Evolutionary conservation across 2,888 invertebrate species (phyloP).

Genomic region (Tubulanus polymorphus): DNA sequence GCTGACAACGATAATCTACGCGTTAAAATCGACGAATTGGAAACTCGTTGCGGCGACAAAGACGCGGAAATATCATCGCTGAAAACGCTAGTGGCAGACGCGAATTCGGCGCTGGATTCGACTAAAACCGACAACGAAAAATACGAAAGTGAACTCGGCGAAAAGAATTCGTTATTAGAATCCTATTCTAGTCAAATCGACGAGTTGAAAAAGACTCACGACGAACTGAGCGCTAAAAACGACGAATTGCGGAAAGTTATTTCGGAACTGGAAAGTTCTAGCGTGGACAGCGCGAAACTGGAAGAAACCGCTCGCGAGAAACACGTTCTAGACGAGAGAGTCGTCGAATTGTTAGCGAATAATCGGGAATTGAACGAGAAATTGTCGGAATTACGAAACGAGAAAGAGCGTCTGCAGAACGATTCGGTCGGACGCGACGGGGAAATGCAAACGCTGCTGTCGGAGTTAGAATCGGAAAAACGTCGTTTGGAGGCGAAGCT

Average conservation of each 20-base stretch:
- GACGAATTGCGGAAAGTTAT: not conserved
- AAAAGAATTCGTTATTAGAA: not conserved
- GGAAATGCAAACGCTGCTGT: too few relatives aligned
- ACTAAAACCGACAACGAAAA: slow-evolving; percentile 2
- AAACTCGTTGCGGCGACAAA: not conserved
- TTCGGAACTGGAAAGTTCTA: not conserved
- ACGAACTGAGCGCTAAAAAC: not conserved
- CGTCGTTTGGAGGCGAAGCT: not conserved
- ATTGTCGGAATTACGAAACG: not conserved
- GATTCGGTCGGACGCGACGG: slow-evolving; percentile 8
- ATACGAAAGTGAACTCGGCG: slow-evolving; percentile 9
- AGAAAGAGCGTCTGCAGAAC: slow-evolving; percentile 19
- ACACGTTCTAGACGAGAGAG: too few relatives aligned
- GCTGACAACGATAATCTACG: not conserved
- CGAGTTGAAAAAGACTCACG: slow-evolving; percentile 1
- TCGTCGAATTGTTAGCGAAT: too few relatives aligned
- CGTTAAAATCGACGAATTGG: not conserved
- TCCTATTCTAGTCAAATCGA: not conserved
- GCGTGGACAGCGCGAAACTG: not conserved
- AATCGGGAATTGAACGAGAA: slow-evolving; percentile 3
- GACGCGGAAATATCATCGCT: not conserved
- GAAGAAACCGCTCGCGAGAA: too few relatives aligned
- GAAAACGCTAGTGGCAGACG: not conserved
- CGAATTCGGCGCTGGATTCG: not conserved
- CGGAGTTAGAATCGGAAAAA: not conserved